phyloP scores from a whole-genome alignment of 2,888 invertebrate species.

The Cordilura impudica region DNA sequence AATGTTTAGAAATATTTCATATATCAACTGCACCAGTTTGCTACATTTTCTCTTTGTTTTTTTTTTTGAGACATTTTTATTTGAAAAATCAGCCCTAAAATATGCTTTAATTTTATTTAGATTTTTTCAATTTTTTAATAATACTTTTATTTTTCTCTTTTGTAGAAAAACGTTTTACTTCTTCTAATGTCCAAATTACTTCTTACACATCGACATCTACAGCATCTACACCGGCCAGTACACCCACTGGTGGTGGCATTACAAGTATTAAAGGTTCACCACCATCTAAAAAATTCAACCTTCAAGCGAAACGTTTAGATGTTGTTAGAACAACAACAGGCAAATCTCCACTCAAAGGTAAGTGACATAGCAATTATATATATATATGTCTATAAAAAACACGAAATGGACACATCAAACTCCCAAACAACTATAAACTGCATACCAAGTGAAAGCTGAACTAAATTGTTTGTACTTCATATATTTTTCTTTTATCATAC shows the following conservation, averaged over 20 bases:
- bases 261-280: slow-evolving; percentile 67
- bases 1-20: background rate
- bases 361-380: slow-evolving; percentile 20
- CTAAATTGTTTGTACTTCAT: background rate
- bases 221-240: slow-evolving; percentile 59
- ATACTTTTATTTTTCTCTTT: slow-evolving; percentile 18
- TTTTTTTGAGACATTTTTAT: background rate
- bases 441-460: slow-evolving; percentile 22
- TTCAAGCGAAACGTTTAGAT: slow-evolving; percentile 55
- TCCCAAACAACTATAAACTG: background rate
- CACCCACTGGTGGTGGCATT: slow-evolving; percentile 64
- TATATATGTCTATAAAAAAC: background rate
- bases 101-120: slow-evolving; percentile 33
- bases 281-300: slow-evolving; percentile 67
- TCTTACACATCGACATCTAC: slow-evolving; percentile 54
- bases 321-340: slow-evolving; percentile 27
- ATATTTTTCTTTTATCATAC: background rate
- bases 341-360: slow-evolving; percentile 63
- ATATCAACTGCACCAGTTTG: slow-evolving; percentile 3
- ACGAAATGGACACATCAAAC: background rate
- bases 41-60: background rate
- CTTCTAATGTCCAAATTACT: slow-evolving; percentile 52
- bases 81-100: no score
- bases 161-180: slow-evolving; percentile 63
- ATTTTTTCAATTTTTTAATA: background rate